Evolutionary conservation across 2,797 vertebrate species (phyloP).

Genomic region (Ctenopoma multispine): DNA sequence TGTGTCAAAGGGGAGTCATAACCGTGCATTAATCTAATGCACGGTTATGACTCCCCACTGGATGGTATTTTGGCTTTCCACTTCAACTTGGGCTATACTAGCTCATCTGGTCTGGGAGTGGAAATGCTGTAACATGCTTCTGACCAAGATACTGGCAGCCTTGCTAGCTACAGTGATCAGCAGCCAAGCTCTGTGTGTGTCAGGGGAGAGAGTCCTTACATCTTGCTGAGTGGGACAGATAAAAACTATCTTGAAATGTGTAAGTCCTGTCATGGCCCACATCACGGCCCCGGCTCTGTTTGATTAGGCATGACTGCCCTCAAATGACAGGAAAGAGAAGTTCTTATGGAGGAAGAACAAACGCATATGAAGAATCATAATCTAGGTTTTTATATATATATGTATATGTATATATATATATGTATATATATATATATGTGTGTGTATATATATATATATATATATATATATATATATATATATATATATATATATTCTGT

Average conservation of each 20-base stretch:
- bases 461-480: too few relatives aligned
- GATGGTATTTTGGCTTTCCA: not conserved
- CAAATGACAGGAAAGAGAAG: not conserved
- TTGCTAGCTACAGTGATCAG: not conserved
- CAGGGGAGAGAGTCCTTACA: not conserved
- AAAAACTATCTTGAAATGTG: not conserved
- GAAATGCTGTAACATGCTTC: not conserved
- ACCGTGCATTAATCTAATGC: too few relatives aligned
- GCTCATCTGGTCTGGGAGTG: not conserved
- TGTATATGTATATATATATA: too few relatives aligned
- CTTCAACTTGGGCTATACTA: not conserved
- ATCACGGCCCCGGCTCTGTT: slow-evolving; percentile 3
- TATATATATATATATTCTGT: too few relatives aligned
- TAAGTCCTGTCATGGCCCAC: not conserved
- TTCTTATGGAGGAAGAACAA: not conserved
- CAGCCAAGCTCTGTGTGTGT: not conserved
- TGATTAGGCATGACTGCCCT: not conserved
- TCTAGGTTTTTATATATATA: not conserved
- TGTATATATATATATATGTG: too few relatives aligned
- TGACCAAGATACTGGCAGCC: not conserved
- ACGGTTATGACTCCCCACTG: too few relatives aligned
- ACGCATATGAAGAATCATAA: not conserved
- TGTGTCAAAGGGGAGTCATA: not conserved
- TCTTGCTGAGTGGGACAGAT: not conserved
- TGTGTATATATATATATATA: too few relatives aligned